These are phyloP conservation scores for Poeciliopsis prolifica DNA, from an alignment of 2,113 vertebrate genomes.

Conservation along the genomic window DNA sequence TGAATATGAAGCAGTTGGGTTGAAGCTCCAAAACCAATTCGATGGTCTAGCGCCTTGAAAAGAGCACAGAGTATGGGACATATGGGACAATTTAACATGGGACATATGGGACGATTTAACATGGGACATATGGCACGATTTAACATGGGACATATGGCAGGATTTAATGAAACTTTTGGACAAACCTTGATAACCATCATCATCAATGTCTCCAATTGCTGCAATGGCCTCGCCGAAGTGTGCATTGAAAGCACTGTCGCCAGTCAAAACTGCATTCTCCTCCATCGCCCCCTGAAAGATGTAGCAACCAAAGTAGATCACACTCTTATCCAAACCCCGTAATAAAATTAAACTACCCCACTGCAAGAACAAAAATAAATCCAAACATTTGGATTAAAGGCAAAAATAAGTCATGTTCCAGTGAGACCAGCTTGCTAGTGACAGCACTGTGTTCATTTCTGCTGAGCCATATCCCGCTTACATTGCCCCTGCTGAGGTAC, in stretches of 20 bases:
- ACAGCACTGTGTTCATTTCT: constrained; percentile 23
- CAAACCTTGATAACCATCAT: constrained; percentile 92
- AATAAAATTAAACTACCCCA: neutral
- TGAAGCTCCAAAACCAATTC: no score
- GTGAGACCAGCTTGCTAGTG: constrained; percentile 21
- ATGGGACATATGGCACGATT: no score
- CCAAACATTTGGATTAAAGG: constrained; percentile 19
- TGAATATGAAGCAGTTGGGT: neutral
- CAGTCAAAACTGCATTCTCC: constrained; percentile 82
- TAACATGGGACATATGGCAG: no score
- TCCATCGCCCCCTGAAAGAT: constrained; percentile 89
- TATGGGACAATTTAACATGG: no score
- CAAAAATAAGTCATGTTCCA: neutral
- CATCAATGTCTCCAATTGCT: constrained; percentile 89
- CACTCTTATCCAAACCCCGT: neutral
- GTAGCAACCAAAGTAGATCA: constrained; percentile 20
- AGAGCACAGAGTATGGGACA: no score
- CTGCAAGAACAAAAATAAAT: constrained; percentile 11
- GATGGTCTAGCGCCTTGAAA: no score
- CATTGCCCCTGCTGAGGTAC: constrained; percentile 96
- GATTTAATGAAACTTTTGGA: neutral
- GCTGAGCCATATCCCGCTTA: constrained; percentile 80
- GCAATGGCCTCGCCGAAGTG: constrained; percentile 95
- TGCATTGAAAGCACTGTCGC: constrained; percentile 89
- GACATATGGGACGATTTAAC: no score